A percentile compares a stretch with the other conserved stretches of the same genome.
These are phyloP conservation scores for Chesias legatella DNA, from an alignment of 2,888 invertebrate genomes.

Conservation along the genomic window DNA sequence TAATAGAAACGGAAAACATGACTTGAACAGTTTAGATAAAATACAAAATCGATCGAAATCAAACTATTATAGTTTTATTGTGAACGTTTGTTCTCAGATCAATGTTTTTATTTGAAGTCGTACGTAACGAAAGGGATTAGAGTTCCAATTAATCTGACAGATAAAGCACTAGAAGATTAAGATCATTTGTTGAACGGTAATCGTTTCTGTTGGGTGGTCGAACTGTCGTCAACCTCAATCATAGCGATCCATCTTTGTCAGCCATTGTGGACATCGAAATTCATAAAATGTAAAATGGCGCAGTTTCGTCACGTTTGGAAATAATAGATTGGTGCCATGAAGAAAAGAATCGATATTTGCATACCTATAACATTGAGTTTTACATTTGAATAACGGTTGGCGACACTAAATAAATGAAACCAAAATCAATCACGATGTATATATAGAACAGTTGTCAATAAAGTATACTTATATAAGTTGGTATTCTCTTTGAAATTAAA, in stretches of 20 bases:
- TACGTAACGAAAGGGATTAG: conserved; percentile 19
- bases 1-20: conserved; percentile 9
- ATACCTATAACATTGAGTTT: too few species aligned
- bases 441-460: too few species aligned
- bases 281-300: conserved; percentile 4
- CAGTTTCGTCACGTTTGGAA: conserved; percentile 14
- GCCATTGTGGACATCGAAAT: conserved; percentile 7
- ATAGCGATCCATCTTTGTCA: conserved; percentile 22
- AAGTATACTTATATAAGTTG: too few species aligned
- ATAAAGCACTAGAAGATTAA: conserved; percentile 7
- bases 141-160: conserved; percentile 8
- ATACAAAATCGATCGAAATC: conserved; percentile 10
- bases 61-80: conserved; percentile 11
- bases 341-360: too few species aligned
- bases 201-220: conserved; percentile 25
- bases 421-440: too few species aligned
- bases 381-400: too few species aligned
- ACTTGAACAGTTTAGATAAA: conserved; percentile 11
- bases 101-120: conserved; percentile 9
- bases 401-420: too few species aligned
- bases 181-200: conserved; percentile 28
- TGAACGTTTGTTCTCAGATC: not conserved
- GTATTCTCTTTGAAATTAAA: too few species aligned
- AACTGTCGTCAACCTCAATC: conserved; percentile 17
- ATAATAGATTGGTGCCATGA: conserved; percentile 11